phyloP scores from a whole-genome alignment of 2,888 invertebrate species.

The Pandemis corylana region DNA sequence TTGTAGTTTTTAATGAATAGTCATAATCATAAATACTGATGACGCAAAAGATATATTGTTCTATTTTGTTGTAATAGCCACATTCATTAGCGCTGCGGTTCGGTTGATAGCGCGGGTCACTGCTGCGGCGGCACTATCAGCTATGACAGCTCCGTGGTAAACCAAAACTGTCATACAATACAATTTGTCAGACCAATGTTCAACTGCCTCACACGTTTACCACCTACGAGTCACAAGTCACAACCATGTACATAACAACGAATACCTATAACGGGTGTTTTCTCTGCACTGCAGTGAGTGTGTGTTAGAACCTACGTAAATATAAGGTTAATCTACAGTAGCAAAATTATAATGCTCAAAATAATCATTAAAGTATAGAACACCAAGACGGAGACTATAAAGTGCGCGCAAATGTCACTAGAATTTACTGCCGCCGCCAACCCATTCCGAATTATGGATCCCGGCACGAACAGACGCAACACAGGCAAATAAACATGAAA shows the following conservation, averaged over 20 bases:
- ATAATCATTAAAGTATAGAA: background rate
- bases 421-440: constrained; percentile 29
- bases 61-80: background rate
- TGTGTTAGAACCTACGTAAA: background rate
- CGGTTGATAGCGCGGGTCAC: constrained; percentile 1
- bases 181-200: background rate
- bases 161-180: background rate
- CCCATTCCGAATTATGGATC: constrained; percentile 14
- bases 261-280: too few relatives aligned
- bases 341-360: background rate
- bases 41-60: background rate
- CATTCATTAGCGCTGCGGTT: background rate
- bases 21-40: background rate
- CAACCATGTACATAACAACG: too few relatives aligned
- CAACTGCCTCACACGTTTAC: background rate
- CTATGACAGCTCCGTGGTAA: background rate
- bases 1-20: background rate
- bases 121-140: background rate
- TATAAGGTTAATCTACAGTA: background rate
- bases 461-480: constrained; percentile 22
- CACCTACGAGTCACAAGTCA: background rate
- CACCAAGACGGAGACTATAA: background rate
- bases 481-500: constrained; percentile 26
- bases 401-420: constrained; percentile 23
- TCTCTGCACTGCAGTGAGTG: too few relatives aligned